Base-by-base conservation (phyloP, 1,140 invertebrate genomes). In the Planococcus citri region DNA sequence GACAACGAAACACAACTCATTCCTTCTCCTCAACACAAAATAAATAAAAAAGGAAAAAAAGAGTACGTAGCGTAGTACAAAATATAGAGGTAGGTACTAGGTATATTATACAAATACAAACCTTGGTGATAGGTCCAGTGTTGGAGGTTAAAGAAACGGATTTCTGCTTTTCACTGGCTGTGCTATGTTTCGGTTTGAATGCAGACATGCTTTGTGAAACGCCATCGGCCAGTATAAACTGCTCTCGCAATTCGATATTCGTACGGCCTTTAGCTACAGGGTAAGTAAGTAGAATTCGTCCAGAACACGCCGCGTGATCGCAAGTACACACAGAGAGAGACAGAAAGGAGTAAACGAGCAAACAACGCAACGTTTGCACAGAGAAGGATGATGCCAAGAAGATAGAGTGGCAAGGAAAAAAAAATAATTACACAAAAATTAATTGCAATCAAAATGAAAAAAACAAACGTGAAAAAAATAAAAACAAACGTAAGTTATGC, bases 221-320 rank as follows among this genome's bases (percentile, higher is more conserved):
- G 77, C 95, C 94, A 79, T 96, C 91, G 74, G 95, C 94, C 83
- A 98, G 83, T 79, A 97, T 96, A 84, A 98, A 98, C 85, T 97
- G 93, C 82, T 98, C 95, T 75, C 95, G 86, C 77, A 98, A 88
- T 84, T 98, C 96, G 81, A 97, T 93, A 85, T 98, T 98, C 79
- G 96, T 98, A 82, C 95, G 89, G 85, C 96, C 96, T 84, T 97
- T 98, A 82, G 95, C 95, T 97, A 86, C 24, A 64, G 29, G 12
- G n/a, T 51, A 20, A n/a, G n/a, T n/a, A n/a, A n/a, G n/a, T n/a
- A n/a, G n/a, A n/a, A n/a, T n/a, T n/a, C n/a, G 41, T 51, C 29
- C 29, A 33, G 29, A 33, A 33, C 29, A 33, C 29, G 29, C 29
- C 29, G 67, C 27, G 38, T 69, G 70, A 71, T 41, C 68, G 67